Conservation (phyloP, 2,888 invertebrate species). For the Agonopterix heracliana region DNA sequence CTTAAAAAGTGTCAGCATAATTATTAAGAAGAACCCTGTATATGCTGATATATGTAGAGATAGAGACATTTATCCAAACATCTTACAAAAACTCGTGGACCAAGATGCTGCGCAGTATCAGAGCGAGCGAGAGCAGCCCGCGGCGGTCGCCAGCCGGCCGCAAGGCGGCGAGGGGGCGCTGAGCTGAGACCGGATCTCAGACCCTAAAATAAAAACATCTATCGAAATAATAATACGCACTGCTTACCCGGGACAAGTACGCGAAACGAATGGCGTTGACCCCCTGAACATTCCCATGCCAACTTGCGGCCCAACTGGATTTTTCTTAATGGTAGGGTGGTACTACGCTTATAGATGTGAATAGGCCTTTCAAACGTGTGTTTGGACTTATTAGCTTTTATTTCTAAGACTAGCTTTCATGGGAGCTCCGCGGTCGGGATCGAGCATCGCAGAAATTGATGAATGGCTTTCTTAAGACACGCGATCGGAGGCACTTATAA, state of each 20-base stretch:
- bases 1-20: too few relatives aligned
- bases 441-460: constrained; percentile 19
- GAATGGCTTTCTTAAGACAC: constrained; percentile 25
- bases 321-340: constrained; percentile 63
- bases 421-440: constrained; percentile 28
- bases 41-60: too few relatives aligned
- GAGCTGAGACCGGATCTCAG: constrained; percentile 70
- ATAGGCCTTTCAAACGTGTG: constrained; percentile 61
- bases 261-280: constrained; percentile 73
- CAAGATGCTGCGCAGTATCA: constrained; percentile 4
- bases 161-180: constrained; percentile 58
- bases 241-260: constrained; percentile 69
- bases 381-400: constrained; percentile 69
- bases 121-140: constrained; percentile 26
- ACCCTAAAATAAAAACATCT: constrained; percentile 75
- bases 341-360: constrained; percentile 49
- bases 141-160: constrained; percentile 42
- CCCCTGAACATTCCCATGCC: constrained; percentile 71
- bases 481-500: constrained; percentile 1
- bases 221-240: constrained; percentile 74
- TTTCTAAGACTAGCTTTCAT: constrained; percentile 63
- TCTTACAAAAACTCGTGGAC: too few relatives aligned
- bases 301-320: constrained; percentile 63
- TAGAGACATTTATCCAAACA: too few relatives aligned
- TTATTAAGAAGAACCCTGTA: too few relatives aligned